phyloP scores from a whole-genome alignment of 2,888 invertebrate genomes.

The Drosophila limbata region DNA sequence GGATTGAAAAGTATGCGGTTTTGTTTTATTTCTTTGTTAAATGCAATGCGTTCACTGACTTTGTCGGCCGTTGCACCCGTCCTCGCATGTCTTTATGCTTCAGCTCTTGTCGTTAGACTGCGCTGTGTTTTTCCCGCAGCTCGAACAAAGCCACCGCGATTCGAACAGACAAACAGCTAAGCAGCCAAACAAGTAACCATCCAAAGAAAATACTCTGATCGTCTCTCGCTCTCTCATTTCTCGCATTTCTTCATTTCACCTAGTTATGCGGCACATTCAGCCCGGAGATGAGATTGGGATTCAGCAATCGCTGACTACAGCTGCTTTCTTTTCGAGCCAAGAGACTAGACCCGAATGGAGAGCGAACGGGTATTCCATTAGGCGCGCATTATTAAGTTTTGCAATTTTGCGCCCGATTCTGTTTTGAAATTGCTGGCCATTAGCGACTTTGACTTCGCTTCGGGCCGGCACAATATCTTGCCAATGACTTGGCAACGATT shows the following conservation, averaged over 20 bases:
- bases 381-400: conserved; percentile 69
- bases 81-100: conserved; percentile 76
- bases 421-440: conserved; percentile 58
- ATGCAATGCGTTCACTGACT: conserved; percentile 75
- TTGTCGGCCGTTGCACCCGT: conserved; percentile 72
- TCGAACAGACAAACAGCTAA: conserved; percentile 23
- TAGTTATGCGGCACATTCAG: conserved; percentile 54
- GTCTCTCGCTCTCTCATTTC: conserved; percentile 24
- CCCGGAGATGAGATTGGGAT: conserved; percentile 35
- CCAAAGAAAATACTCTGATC: conserved; percentile 38
- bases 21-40: conserved; percentile 28
- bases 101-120: conserved; percentile 78
- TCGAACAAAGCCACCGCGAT: conserved; percentile 45
- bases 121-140: conserved; percentile 59
- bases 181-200: conserved; percentile 29
- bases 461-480: conserved; percentile 34
- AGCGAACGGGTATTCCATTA: conserved; percentile 54
- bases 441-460: conserved; percentile 51
- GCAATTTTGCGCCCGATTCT: conserved; percentile 56
- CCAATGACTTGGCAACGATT: conserved; percentile 37
- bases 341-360: conserved; percentile 18
- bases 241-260: conserved; percentile 54
- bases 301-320: conserved; percentile 40
- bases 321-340: conserved; percentile 47
- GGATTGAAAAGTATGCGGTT: background rate